Base-by-base conservation (phyloP, 2,113 vertebrate genomes). In the Budorcas taxicolor region DNA sequence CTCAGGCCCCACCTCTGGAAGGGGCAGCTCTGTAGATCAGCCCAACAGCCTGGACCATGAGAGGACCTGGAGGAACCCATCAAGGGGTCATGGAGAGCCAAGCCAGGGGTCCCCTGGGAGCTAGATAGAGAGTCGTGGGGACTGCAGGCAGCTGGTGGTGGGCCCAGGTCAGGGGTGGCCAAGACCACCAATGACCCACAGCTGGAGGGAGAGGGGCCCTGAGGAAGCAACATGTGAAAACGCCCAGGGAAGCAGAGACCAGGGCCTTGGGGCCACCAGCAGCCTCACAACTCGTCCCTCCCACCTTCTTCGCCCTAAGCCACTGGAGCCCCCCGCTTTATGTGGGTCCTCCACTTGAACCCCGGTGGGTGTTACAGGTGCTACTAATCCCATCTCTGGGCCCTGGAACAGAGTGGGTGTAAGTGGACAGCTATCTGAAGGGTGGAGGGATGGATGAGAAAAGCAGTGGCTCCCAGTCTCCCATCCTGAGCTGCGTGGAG, bases 311-410 rank as follows among this genome's bases (percentile, higher is more conserved):
- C 19, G 6, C 31, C 25, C 67, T 7, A 23, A 87, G 76, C 82
- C 27, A 0, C 55, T n/a, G 16, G 76, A 58, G n/a, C 43, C 9
- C 52, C 13, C 4, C 2, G 0, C 3, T 6, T 6, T 76, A 12
- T 13, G 17, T 23, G 33, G 14, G 60, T 40, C 53, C 8, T 29
- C 7, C 57, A 25, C 9, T 17, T 25, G 17, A 62, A 17, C 47
- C 23, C 6, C 1, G 8, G 4, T 16, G 53, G 23, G 21, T 3
- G 6, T n/a, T 27, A 27, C 11, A 27, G 71, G 45, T 21, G 43
- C 17, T 5, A 12, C 15, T 23, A 17, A n/a, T 67, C 25, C 57
- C n/a, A 3, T 2, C 43, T 36, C 19, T 31, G 55, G 86, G 84
- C 36, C 15, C 45, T 13, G 40, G 55, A 43, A 16, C 19, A n/a